Percentiles rank a stretch among this genome's conserved stretches.
phyloP scores from a whole-genome alignment of 2,797 vertebrate species.

The Onychomys arenicola region DNA sequence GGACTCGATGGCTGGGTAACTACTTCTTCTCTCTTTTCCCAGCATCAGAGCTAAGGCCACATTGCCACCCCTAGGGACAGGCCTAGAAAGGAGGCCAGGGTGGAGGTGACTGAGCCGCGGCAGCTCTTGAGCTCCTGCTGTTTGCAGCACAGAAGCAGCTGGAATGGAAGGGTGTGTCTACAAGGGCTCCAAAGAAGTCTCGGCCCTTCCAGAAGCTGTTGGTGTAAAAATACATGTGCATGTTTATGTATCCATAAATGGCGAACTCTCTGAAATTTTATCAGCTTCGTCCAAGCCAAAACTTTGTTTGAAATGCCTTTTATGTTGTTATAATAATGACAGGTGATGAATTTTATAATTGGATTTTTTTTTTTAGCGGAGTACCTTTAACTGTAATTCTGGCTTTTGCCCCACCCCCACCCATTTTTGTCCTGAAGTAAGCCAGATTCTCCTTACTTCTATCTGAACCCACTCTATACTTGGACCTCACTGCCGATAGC shows the following conservation, averaged over 20 bases:
- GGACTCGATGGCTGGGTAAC: conserved; percentile 21
- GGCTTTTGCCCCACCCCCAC: neutral
- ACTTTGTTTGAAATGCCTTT: conserved; percentile 70
- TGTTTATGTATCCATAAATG: conserved; percentile 72
- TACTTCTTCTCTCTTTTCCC: conserved; percentile 37
- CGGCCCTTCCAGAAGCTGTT: conserved; percentile 29
- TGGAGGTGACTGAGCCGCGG: conserved; percentile 21
- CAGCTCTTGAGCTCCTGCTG: neutral
- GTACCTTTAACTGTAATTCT: conserved; percentile 51
- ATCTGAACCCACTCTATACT: neutral
- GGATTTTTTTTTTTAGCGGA: conserved; percentile 56
- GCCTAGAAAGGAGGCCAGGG: conserved; percentile 43
- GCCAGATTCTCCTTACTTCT: conserved; percentile 31
- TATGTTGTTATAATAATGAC: conserved; percentile 55
- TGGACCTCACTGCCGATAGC: neutral
- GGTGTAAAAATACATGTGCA: conserved; percentile 58
- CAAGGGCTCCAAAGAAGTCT: conserved; percentile 31
- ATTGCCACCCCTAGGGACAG: conserved; percentile 34
- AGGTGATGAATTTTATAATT: conserved; percentile 62
- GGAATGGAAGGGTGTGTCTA: conserved; percentile 34
- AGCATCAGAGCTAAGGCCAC: conserved; percentile 80
- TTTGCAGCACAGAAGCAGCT: conserved; percentile 31
- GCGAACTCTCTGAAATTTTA: neutral
- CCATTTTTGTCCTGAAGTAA: neutral
- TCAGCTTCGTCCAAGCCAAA: conserved; percentile 47